Evolutionary conservation across 2,113 vertebrate species (phyloP), one percentile per base, ranked within the genome.

Genomic region (Lasiurus borealis): DNA sequence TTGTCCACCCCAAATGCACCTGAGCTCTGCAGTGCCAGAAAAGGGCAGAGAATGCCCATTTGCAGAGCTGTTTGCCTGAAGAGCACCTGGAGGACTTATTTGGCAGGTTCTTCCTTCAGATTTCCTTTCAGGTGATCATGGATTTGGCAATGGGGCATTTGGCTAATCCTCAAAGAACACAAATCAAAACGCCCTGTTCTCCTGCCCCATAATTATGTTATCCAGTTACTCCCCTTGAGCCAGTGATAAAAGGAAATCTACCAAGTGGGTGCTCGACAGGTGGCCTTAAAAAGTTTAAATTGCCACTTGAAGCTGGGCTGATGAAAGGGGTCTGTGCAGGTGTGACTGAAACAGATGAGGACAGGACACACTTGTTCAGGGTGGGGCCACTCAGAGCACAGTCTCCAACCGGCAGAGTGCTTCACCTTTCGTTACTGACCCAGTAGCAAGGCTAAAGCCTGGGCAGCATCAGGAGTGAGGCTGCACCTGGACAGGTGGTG

Each of bases 81-180:
- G 50, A 97, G 88, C 91, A 87, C 84, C 91, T 95, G 89, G 71
- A 77, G 36, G 46, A 85, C 52, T 82, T 75, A 84, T 64, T 50
- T 72, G 89, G 75, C 46, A 84, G 64, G 2, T 85, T 93, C 64
- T 31, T 21, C 80, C 85, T 75, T 93, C 52, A 95, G 91, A 93
- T 94, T 96, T 94, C 93, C 94, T 96, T 93, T 93, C 84, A 94
- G 91, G 85, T 85, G 93, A 95, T 97, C 91, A 94, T 0, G 46
- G 95, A 95, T 92, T 97, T 94, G 94, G 93, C 91, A 92, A 73
- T 76, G 59, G 89, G 71, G 68, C 68, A 29, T 66, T 96, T 96
- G 93, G 96, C 84, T 93, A 93, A 96, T 95, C 91, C 93, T 96
- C 96, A 96, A 96, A 97, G 94, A 93, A 78, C 54, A 90, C 80